Percentiles rank a stretch among this genome's conserved stretches.
Conservation (phyloP, 2,113 vertebrate genomes). For the Grammomys dolichurus region DNA sequence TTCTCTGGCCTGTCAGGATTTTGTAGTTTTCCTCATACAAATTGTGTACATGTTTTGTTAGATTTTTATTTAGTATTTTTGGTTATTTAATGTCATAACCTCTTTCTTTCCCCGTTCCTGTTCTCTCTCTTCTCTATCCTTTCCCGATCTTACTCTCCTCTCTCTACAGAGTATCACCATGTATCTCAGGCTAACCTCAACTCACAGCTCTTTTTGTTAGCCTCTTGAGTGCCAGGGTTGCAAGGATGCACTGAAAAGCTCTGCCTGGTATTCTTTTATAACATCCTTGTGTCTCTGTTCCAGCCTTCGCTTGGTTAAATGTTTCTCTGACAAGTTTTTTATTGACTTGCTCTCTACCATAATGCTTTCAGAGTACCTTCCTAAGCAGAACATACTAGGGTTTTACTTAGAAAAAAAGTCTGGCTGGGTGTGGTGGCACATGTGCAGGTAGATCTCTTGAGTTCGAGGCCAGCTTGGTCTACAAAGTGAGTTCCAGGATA, state of each 20-base stretch:
- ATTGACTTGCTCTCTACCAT: neutral
- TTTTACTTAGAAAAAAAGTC: conserved; percentile 23
- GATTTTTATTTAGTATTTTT: neutral
- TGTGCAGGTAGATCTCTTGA: no score
- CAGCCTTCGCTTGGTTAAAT: conserved; percentile 13
- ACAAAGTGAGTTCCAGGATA: no score
- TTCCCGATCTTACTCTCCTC: neutral
- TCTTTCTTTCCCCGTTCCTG: neutral
- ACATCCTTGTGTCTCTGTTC: neutral
- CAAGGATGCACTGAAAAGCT: neutral
- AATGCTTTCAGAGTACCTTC: conserved; percentile 27
- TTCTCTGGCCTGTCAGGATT: neutral
- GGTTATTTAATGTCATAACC: neutral
- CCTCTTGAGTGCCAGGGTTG: neutral
- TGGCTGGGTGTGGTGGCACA: no score
- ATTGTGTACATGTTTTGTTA: neutral
- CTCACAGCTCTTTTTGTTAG: neutral
- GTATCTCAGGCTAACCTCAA: neutral
- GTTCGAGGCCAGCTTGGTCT: no score
- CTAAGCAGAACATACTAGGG: neutral
- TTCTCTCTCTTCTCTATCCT: neutral
- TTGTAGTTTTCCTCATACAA: neutral
- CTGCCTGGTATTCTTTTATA: neutral
- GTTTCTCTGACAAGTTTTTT: conserved; percentile 16
- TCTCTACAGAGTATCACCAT: neutral